Base-by-base conservation (phyloP, 2,888 invertebrate genomes). In the Cheilosia impressa region DNA sequence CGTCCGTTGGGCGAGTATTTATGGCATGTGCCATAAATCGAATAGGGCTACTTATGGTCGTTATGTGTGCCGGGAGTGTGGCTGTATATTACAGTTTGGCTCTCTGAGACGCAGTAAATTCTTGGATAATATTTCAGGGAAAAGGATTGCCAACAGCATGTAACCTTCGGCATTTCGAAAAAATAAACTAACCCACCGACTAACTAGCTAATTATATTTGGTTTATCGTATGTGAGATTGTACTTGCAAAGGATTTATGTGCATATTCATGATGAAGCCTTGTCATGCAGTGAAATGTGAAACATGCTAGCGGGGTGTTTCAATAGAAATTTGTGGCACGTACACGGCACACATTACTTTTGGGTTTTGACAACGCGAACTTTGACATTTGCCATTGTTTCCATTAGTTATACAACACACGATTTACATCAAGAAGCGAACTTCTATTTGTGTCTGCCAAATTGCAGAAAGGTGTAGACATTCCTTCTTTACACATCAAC, bases 131-230 rank as follows among this genome's bases (percentile, higher is more conserved):
- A 38, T 66, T 38, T 53, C 41, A 53, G 38, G 52, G 50, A 50
- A 65, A 65, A 66, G 17, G 3, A 17, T 53, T 52, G 55, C 31
- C 38, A 34, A 34, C 57, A 19, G 24, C 19, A 17, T 45, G 43
- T 22, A 31, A 31, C 43, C 45, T 31, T 13, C 34, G 45, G 45
- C 55, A 47, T 31, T 31, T 31, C 9, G 9, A 0, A 38, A 24
- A 24, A 24, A 24, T 3, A 38, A 57, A 15, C 0, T 38, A 57
- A 38, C 19, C 1, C 38, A 17, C 17, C 15, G 38, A 27, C 19
- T 15, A 43, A 55, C 38, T 38, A 43, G 31, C 19, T 57, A 57
- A 69, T 69, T 57, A 45, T 10, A 57, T 69, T 69, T 57, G 31
- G 22, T 31, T 66, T 41, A 22, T 24, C 24, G 15, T 41, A 41